phyloP scores from a whole-genome alignment of 2,797 vertebrate species.

The Trachops cirrhosus region DNA sequence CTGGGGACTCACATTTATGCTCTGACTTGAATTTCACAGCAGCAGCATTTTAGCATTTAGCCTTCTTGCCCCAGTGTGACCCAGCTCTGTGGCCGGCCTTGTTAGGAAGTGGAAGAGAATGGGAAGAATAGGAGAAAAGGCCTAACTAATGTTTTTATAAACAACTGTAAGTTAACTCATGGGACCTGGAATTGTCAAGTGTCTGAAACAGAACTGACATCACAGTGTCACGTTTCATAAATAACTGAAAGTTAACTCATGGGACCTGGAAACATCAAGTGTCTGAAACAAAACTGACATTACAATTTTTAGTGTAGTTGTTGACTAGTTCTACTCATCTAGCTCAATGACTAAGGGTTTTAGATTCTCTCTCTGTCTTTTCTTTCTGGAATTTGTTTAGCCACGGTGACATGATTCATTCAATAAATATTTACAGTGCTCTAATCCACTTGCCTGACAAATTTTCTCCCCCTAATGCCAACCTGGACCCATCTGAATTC shows the following conservation, averaged over 20 bases:
- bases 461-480: not conserved
- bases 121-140: not conserved
- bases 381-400: conserved; percentile 23
- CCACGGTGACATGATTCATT: not conserved
- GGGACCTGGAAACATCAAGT: not conserved
- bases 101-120: not conserved
- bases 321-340: not conserved
- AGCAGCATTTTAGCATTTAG: not conserved
- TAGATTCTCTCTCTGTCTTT: not conserved
- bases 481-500: not conserved
- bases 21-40: not conserved
- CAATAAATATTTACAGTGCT: conserved; percentile 29
- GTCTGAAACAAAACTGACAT: not conserved
- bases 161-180: not conserved
- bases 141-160: not conserved
- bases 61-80: not conserved
- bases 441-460: not conserved
- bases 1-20: not conserved
- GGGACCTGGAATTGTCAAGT: not conserved
- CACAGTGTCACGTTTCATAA: no score
- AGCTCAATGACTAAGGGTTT: not conserved
- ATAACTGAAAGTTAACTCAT: not conserved
- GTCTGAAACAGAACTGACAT: not conserved
- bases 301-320: not conserved
- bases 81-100: not conserved